phyloP scores from a whole-genome alignment of 2,888 invertebrate genomes.

The Ophion obscuratus region DNA sequence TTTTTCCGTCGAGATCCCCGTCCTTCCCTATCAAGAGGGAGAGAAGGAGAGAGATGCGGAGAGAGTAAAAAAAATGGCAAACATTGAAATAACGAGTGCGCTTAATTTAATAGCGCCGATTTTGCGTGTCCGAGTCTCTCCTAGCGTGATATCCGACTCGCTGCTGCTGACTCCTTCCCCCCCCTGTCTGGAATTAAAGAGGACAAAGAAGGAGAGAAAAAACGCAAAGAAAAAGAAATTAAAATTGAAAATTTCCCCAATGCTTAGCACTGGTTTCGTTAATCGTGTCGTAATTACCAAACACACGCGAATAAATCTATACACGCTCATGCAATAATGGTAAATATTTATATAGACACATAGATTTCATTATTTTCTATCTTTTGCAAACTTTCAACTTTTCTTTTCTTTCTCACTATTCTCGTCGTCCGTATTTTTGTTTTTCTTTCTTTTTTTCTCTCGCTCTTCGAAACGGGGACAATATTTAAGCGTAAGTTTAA shows the following conservation, averaged over 20 bases:
- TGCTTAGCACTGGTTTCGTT: slow-evolving; percentile 65
- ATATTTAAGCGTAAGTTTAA: slow-evolving; percentile 82
- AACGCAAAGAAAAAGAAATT: slow-evolving; percentile 1
- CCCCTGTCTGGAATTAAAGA: too few species aligned
- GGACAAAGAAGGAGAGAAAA: background rate
- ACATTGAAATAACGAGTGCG: too few species aligned
- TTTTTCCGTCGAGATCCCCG: background rate
- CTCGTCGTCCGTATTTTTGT: slow-evolving; percentile 9
- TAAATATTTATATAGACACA: background rate
- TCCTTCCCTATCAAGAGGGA: slow-evolving; percentile 14
- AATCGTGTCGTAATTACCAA: slow-evolving; percentile 39
- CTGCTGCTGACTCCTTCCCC: too few species aligned
- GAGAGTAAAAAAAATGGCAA: too few species aligned
- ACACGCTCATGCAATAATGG: slow-evolving; percentile 5
- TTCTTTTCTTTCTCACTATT: slow-evolving; percentile 32
- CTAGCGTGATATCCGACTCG: too few species aligned
- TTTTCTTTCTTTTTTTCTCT: slow-evolving; percentile 63
- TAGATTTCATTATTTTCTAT: slow-evolving; percentile 1
- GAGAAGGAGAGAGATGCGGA: background rate
- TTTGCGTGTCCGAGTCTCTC: too few species aligned
- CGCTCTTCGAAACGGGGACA: slow-evolving; percentile 78
- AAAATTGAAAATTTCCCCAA: slow-evolving; percentile 41
- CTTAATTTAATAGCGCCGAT: too few species aligned
- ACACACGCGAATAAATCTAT: background rate
- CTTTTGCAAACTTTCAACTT: background rate